Base-by-base conservation (phyloP, 2,113 vertebrate genomes). In the Neolamprologus kungweensis region DNA sequence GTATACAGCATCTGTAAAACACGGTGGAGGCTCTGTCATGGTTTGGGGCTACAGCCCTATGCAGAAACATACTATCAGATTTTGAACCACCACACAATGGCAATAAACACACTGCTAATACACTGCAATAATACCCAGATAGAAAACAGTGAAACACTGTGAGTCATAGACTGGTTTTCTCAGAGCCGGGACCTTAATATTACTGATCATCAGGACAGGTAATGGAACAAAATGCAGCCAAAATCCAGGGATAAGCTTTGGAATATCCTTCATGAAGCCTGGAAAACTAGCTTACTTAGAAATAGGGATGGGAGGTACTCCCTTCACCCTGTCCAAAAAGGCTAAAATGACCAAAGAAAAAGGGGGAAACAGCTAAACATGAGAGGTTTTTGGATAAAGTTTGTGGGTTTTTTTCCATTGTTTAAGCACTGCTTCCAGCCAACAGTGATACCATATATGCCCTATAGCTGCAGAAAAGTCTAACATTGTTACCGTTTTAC, bases 341-440 rank as follows among this genome's bases (percentile, higher is more conserved):
- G 53, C 53, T 54, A 54, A 54, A 54, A 2, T 23, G n/a, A 23
- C 53, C n/a, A 54, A 54, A 54, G 10, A 54, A 54, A 54, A 54
- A 12, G 53, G 1, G 53, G n/a, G 10, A 54, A 54, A 54, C 53
- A 7, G n/a, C 6, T 54, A 54, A 54, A 54, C 19, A 51, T 47
- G 16, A 47, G 45, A 47, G 14, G 1, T 16, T 47, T 47, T 16
- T 47, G 14, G 45, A 16, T 3, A 0, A 2, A 47, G 0, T 47
- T 47, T 47, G 2, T 47, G 45, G 21, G 21, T 21, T 47, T 47
- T 7, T 47, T 7, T 47, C 45, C 45, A 47, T 16, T 47, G 0
- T 7, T 42, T 42, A 42, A 42, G 11, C 40, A 37, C 37, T 40
- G 37, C 37, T 40, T 40, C 9, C 9, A 40, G 9, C 37, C 37